phyloP scores from a whole-genome alignment of 2,888 invertebrate genomes.

The Drosophila falleni region DNA sequence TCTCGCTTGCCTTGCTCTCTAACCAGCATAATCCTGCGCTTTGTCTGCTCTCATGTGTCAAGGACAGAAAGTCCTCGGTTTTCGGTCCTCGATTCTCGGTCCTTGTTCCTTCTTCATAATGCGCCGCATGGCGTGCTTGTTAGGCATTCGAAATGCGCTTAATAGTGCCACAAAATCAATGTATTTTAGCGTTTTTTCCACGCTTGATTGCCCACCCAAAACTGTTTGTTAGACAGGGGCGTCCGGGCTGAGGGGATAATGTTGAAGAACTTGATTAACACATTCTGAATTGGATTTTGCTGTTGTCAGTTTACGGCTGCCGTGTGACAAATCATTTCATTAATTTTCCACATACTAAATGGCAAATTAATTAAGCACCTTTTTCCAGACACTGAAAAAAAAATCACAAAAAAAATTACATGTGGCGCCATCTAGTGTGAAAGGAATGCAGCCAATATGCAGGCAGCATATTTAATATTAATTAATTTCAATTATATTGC shows the following conservation, averaged over 20 bases:
- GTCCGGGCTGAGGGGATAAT: not conserved
- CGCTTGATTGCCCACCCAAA: slow-evolving; percentile 56
- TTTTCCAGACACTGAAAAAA: not conserved
- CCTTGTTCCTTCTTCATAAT: slow-evolving; percentile 3
- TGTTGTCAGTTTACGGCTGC: slow-evolving; percentile 35
- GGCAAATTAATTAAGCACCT: slow-evolving; percentile 71
- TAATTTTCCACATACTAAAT: slow-evolving; percentile 77
- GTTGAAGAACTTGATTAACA: slow-evolving; percentile 62
- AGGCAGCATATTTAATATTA: slow-evolving; percentile 73
- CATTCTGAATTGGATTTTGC: slow-evolving; percentile 48
- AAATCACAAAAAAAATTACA: not conserved
- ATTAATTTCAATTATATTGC: slow-evolving; percentile 75
- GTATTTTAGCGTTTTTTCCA: slow-evolving; percentile 73
- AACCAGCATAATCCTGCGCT: slow-evolving; percentile 54
- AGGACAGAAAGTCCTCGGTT: slow-evolving; percentile 50
- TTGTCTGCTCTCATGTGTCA: slow-evolving; percentile 55
- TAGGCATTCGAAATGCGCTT: slow-evolving; percentile 63
- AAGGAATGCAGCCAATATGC: slow-evolving; percentile 8
- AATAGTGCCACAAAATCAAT: slow-evolving; percentile 81
- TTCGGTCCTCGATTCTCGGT: not conserved
- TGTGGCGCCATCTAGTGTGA: slow-evolving; percentile 47
- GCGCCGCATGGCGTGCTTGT: slow-evolving; percentile 67
- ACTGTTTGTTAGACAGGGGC: not conserved
- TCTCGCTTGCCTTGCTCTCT: slow-evolving; percentile 39
- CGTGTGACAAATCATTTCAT: slow-evolving; percentile 75